Base-by-base conservation (phyloP, 2,797 vertebrate species). In the Ciconia nigra region DNA sequence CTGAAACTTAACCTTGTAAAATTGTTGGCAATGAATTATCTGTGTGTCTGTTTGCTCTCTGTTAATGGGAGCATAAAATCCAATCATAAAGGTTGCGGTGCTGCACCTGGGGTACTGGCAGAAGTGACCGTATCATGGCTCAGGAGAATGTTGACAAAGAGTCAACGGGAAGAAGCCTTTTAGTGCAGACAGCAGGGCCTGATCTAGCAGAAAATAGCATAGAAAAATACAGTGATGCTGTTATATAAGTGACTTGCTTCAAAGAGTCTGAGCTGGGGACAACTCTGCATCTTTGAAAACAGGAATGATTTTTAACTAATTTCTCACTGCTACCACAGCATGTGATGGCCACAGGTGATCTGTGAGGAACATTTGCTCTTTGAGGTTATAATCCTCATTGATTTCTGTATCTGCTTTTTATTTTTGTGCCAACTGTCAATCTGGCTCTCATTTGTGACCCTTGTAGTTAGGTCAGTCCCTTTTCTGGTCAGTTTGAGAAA, bases 1-100 rank as follows among this genome's bases (percentile, higher is more conserved):
- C 96, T 90, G 98, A 97, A 98, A 97, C 46, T 96, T 93, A 90
- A 90, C 93, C 96, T 98, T 97, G 95, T 98, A 93, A 97, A 97
- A 87, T 90, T 89, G 79, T 95, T 98, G 95, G 95, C 97, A 97
- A 26, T 89, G 91, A 73, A 77, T 95, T 96, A 97, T 95, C 90
- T 95, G 1, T 62, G 46, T 94, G 94, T 97, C 95, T 97, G 97
- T 98, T 98, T 98, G 96, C 95, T 98, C 95, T 98, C 97, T 96
- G 92, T 97, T 97, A 96, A 97, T 91, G 90, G 93, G 88, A 95
- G 49, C 90, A 95, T 97, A 96, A 97, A 97, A 85, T 59, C n/a
- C 39, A 37, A n/a, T 49, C 65, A 69, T 96, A 97, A 97, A 95
- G 19, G 58, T 73, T 83, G 83, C 5, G 5, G 76, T 63, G 44